These are phyloP conservation scores for Rhagoletis pomonella DNA, from an alignment of 1,140 invertebrate species.

Conservation along the genomic window DNA sequence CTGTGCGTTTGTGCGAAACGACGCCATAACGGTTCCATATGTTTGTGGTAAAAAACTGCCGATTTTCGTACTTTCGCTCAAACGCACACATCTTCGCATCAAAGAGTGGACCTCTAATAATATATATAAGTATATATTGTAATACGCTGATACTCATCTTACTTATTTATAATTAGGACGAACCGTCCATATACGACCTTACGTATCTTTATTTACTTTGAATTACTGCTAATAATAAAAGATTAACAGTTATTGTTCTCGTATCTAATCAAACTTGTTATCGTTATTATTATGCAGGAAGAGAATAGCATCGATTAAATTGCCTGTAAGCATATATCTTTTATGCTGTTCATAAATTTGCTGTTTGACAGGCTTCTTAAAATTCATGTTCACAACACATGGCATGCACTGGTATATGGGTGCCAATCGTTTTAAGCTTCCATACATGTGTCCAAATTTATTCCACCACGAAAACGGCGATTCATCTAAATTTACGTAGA, in stretches of 20 bases:
- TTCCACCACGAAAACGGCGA: constrained; percentile 70
- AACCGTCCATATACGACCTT: neutral
- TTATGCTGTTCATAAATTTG: constrained; percentile 70
- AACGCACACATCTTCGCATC: no score
- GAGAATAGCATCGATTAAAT: constrained; percentile 68
- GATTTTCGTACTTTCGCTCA: no score
- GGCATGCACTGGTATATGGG: constrained; percentile 68
- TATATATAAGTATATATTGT: no score
- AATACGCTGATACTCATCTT: no score
- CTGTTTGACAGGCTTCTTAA: constrained; percentile 66
- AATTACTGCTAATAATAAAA: neutral
- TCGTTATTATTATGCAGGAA: constrained; percentile 64
- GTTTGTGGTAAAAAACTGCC: no score
- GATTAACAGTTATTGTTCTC: neutral
- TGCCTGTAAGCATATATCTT: constrained; percentile 68
- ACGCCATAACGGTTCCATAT: no score
- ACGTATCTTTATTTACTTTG: constrained; percentile 1
- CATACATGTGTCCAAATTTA: constrained; percentile 68
- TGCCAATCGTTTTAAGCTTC: constrained; percentile 66
- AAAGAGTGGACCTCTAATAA: no score
- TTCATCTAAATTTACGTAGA: constrained; percentile 68
- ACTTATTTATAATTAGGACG: no score
- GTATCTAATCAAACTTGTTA: constrained; percentile 20
- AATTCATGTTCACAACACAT: constrained; percentile 69
- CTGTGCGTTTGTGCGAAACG: no score